phyloP scores from a whole-genome alignment of 2,888 invertebrate species.

The Drosophila neutralis region DNA sequence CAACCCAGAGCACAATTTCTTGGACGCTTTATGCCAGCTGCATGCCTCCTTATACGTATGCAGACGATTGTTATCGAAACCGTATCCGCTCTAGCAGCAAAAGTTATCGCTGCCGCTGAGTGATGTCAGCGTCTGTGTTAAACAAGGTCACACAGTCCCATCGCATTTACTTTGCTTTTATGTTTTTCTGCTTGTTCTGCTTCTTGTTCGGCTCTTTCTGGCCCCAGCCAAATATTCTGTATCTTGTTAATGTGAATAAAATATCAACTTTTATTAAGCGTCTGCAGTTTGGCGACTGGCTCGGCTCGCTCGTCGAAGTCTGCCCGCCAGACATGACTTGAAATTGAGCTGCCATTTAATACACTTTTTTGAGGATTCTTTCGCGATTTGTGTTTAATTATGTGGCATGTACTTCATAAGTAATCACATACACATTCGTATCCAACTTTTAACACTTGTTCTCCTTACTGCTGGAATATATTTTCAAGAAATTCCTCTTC shows the following conservation, averaged over 20 bases:
- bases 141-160: slow-evolving; percentile 34
- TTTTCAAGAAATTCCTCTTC: not conserved
- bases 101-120: slow-evolving; percentile 35
- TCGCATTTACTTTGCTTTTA: not conserved
- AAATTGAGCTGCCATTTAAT: slow-evolving; percentile 1
- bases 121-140: not conserved
- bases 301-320: slow-evolving; percentile 6
- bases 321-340: not conserved
- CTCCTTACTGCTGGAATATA: not conserved
- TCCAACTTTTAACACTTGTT: not conserved
- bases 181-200: not conserved
- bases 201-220: slow-evolving; percentile 1
- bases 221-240: slow-evolving; percentile 24
- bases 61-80: slow-evolving; percentile 63
- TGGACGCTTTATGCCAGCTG: slow-evolving; percentile 1
- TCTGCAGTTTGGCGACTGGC: slow-evolving; percentile 29
- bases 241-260: slow-evolving; percentile 35
- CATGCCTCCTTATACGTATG: slow-evolving; percentile 51
- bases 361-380: not conserved
- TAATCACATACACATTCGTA: no score
- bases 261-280: slow-evolving; percentile 43
- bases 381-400: not conserved
- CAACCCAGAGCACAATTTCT: slow-evolving; percentile 59
- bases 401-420: not conserved
- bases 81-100: slow-evolving; percentile 68